Base-by-base conservation (phyloP, 2,888 invertebrate species). In the Volucella bombylans region DNA sequence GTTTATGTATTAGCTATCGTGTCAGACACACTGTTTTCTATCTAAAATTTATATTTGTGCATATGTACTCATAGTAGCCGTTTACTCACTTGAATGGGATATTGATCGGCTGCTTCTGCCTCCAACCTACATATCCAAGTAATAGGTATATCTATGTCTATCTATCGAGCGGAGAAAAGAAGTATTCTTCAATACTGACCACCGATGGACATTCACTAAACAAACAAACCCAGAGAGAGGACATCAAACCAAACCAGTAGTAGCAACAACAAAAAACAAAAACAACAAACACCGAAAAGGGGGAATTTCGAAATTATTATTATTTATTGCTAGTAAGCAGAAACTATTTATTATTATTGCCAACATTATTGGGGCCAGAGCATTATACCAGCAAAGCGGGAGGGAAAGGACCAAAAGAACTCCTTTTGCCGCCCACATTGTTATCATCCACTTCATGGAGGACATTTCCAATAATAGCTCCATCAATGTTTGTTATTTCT, bases 311-410 rank as follows among this genome's bases (percentile, higher is more conserved):
- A 61, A 68, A 78, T 69, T 78, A 78, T 78, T 78, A 78, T 69
- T 78, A 54, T 78, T 69, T 78, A 69, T 78, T 78, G 69, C 49
- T 52, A 67, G 67, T 76, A 41, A 43, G 69, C 15, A 38, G 62
- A 62, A 62, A 69, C 49, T 68, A 62, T 68, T 77, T 74, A 74
- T 77, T 77, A 68, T 78, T 69, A 69, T 78, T 64, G 69, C 49
- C 59, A 14, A 78, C 62, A 62, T 69, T 68, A 69, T 54, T 54
- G 54, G 6, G 39, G n/a, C 62, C 49, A 68, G 6, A 31, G 31
- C 31, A 31, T 31, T 31, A 31, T 31, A 31, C 15, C 43, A n/a
- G 18, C 9, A 23, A 18, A 45, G 43, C 11, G 14, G 10, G 1
- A 49, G n/a, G 18, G 18, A 49, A 23, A 18, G 10, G 8, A n/a